Conservation (phyloP, 2,888 invertebrate genomes). For the Hyppa rectilinea region DNA sequence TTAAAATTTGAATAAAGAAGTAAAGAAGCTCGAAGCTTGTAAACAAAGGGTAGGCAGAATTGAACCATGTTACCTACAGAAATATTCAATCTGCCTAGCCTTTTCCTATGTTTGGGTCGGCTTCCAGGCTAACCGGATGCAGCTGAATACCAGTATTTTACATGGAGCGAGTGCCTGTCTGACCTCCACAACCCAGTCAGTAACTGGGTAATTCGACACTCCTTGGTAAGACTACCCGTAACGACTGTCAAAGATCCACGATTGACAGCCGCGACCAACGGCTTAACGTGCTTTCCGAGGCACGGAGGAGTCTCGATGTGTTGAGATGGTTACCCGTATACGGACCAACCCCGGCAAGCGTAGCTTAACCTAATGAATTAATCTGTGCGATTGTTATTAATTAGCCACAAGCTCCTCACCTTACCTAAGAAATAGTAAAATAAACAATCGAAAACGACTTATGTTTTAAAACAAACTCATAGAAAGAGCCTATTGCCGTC, state of each 20-base stretch:
- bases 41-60: no score
- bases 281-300: not conserved
- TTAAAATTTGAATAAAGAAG: conserved; percentile 8
- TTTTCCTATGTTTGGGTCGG: not conserved
- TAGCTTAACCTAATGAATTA: no score
- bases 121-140: not conserved
- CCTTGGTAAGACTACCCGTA: not conserved
- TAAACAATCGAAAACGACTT: no score
- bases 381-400: no score
- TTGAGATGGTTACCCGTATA: not conserved
- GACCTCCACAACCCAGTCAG: not conserved
- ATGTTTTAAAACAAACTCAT: no score
- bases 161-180: not conserved
- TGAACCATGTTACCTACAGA: no score
- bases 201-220: not conserved
- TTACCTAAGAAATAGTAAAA: no score
- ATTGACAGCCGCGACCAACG: not conserved
- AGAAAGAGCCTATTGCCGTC: no score
- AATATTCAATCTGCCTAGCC: not conserved
- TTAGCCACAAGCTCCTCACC: not conserved
- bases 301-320: not conserved
- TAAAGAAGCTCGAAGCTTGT: not conserved
- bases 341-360: not conserved
- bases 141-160: not conserved
- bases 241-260: not conserved